phyloP scores from a whole-genome alignment of 2,113 vertebrate genomes.

The Vireo altiloquus region DNA sequence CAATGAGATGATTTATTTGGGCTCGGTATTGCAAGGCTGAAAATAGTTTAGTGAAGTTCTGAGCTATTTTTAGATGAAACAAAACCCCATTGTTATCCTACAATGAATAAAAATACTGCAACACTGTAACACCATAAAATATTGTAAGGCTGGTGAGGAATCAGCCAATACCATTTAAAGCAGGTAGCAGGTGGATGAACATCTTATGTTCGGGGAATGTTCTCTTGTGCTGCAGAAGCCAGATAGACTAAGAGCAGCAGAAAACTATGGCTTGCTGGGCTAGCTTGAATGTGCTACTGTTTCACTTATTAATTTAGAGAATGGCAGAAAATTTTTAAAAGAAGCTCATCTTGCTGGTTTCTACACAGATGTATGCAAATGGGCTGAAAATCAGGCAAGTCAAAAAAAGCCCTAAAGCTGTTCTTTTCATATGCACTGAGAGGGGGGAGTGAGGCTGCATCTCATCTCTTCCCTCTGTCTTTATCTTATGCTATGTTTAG shows the following conservation, averaged over 20 bases:
- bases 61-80: constrained; percentile 40
- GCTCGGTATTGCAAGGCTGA: not conserved
- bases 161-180: not conserved
- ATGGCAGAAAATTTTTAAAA: constrained; percentile 24
- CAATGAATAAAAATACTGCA: not conserved
- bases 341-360: constrained; percentile 42
- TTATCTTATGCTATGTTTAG: constrained; percentile 67
- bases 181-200: not conserved
- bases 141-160: not conserved
- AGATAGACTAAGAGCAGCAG: not conserved
- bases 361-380: constrained; percentile 64
- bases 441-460: constrained; percentile 32
- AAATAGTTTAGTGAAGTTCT: constrained; percentile 8
- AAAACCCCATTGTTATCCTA: constrained; percentile 17
- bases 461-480: constrained; percentile 61
- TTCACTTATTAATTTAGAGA: constrained; percentile 54
- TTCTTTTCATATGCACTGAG: constrained; percentile 51
- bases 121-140: not conserved
- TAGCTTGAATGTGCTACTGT: constrained; percentile 5
- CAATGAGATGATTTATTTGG: not conserved
- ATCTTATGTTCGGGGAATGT: not conserved
- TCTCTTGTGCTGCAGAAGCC: not conserved
- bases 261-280: constrained; percentile 25
- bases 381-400: constrained; percentile 54
- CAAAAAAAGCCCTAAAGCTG: constrained; percentile 61